Base-by-base conservation (phyloP, 2,113 vertebrate species). In the Upupa epops region DNA sequence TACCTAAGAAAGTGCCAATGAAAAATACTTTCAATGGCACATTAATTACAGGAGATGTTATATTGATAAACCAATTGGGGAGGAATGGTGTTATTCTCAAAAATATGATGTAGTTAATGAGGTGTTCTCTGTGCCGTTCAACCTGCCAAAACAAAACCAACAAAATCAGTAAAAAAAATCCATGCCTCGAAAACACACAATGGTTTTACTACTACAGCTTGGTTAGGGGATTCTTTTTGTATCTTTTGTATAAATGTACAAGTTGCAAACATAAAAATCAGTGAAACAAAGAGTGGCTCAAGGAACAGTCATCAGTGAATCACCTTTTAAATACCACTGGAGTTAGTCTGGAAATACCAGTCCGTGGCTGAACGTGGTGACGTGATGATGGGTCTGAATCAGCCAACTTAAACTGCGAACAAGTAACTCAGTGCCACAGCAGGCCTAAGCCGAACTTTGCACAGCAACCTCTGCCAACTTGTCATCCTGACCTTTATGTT, bases 61-160 rank as follows among this genome's bases (percentile, higher is more conserved):
- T 99, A 97, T 99, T 99, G 97, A 99, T 99, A 97, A 99, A 99
- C 99, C 99, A 99, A 95, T 99, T 99, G 31, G 99, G 99, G 90
- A 99, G 98, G 93, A 99, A 99, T 32, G 99, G 99, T 12, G 99
- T 99, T 96, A 99, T 99, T 97, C 99, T 98, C 98, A 99, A 96
- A 97, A 99, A 99, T 97, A 99, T 99, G n/a, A 99, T 99, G 96
- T 99, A 99, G 97, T 99, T 99, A 94, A 99, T 99, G 73, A 99
- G 98, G 97, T 99, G 99, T 78, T 98, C 98, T 97, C 98, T 97
- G 73, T 99, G 99, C 88, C 98, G 97, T 89, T 99, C 99, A 93
- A 99, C 98, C 99, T 99, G 96, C 59, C 49, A 86, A 88, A 92
- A 94, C 46, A 88, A 83, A 70, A 73, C 3, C 85, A 61, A 21